phyloP scores from a whole-genome alignment of 2,797 vertebrate genomes.

The Lepilemur septentrionalis region DNA sequence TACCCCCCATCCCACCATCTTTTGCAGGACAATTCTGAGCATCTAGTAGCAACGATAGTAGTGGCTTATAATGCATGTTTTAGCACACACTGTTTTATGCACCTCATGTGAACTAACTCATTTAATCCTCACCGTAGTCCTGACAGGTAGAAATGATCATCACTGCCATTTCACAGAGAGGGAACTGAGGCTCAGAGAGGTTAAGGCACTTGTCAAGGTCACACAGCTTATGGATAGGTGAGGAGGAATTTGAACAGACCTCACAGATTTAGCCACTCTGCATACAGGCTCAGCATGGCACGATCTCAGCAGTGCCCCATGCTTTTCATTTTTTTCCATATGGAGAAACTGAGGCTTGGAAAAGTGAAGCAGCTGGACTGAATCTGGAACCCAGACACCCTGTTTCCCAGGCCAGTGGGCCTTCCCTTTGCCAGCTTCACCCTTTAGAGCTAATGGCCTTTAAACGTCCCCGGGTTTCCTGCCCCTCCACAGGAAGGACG shows the following conservation, averaged over 20 bases:
- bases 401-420: background rate
- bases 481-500: background rate
- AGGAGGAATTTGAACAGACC: background rate
- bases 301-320: fast-evolving
- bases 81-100: fast-evolving
- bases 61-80: background rate
- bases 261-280: background rate
- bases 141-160: background rate
- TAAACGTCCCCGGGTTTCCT: background rate
- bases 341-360: background rate
- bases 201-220: background rate
- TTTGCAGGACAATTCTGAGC: background rate
- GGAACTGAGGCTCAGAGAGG: background rate
- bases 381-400: background rate
- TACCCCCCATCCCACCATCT: too few relatives aligned
- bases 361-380: background rate
- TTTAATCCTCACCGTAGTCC: background rate
- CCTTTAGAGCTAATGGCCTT: background rate
- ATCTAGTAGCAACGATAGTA: too few relatives aligned
- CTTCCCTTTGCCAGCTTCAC: background rate
- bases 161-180: background rate
- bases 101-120: background rate
- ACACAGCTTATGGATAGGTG: background rate
- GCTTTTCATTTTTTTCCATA: background rate
- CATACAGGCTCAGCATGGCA: background rate